Evolutionary conservation across 2,888 invertebrate genomes (phyloP).

Genomic region (Tortrix viridana): DNA sequence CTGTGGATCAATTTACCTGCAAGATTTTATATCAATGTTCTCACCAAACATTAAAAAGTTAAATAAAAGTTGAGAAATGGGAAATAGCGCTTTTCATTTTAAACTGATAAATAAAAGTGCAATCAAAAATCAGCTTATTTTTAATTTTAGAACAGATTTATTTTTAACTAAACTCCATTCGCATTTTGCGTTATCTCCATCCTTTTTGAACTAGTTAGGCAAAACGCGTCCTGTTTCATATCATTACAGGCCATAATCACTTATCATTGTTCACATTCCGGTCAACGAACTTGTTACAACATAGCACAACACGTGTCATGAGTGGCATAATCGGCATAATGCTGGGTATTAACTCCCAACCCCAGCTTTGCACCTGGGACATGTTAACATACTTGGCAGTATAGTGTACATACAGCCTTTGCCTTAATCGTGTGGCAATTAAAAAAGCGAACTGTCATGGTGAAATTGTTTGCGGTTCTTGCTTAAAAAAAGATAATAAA

Average conservation of each 20-base stretch:
- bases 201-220: constrained; percentile 3
- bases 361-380: not conserved
- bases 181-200: not conserved
- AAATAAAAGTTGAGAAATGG: too few relatives aligned
- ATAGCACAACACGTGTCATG: not conserved
- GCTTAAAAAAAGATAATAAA: not conserved
- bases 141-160: too few relatives aligned
- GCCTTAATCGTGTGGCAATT: constrained; percentile 24
- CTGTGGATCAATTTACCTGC: too few relatives aligned
- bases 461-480: constrained; percentile 15
- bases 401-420: constrained; percentile 9
- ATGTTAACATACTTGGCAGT: constrained; percentile 17
- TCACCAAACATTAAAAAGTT: too few relatives aligned
- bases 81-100: too few relatives aligned
- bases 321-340: constrained; percentile 13
- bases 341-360: not conserved
- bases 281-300: constrained; percentile 9
- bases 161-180: too few relatives aligned
- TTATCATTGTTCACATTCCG: constrained; percentile 17
- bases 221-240: constrained; percentile 7
- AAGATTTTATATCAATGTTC: too few relatives aligned
- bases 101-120: too few relatives aligned
- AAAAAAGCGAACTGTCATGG: constrained; percentile 14
- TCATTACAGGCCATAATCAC: constrained; percentile 6
- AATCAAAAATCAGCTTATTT: too few relatives aligned